phyloP scores from a whole-genome alignment of 1,140 invertebrate species.

The Zelostemma sp. region DNA sequence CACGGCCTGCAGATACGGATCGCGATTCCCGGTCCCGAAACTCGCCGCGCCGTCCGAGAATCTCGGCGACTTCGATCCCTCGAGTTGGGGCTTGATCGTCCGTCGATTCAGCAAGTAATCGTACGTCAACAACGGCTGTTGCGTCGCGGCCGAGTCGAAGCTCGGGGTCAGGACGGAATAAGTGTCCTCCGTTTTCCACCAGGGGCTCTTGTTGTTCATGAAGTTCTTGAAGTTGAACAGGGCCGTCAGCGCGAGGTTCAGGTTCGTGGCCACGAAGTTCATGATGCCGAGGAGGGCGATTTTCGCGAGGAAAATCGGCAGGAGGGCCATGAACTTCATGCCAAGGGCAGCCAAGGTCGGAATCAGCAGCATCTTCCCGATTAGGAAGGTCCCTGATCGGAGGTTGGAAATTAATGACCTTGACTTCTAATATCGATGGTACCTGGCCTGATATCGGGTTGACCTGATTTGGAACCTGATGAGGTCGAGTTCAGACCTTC shows the following conservation, averaged over 20 bases:
- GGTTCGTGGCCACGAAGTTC: slow-evolving; percentile 50
- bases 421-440: no score
- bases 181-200: slow-evolving; percentile 32
- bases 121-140: slow-evolving; percentile 26
- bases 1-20: slow-evolving; percentile 17
- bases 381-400: slow-evolving; percentile 46
- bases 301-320: slow-evolving; percentile 57
- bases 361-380: slow-evolving; percentile 52
- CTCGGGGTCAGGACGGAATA: slow-evolving; percentile 7
- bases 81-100: slow-evolving; percentile 23
- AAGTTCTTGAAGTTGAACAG: slow-evolving; percentile 40
- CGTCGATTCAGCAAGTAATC: slow-evolving; percentile 37
- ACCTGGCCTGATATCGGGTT: no score
- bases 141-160: slow-evolving; percentile 14
- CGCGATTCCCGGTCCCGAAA: slow-evolving; percentile 14
- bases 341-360: slow-evolving; percentile 57
- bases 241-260: slow-evolving; percentile 45
- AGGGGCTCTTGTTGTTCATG: slow-evolving; percentile 36
- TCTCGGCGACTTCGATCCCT: slow-evolving; percentile 15
- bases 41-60: slow-evolving; percentile 4
- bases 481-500: no score
- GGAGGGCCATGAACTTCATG: slow-evolving; percentile 54
- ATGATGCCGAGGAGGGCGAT: slow-evolving; percentile 53
- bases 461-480: no score
- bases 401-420: no score